Percentiles rank a stretch among this genome's conserved stretches.
These are phyloP conservation scores for Mantis religiosa DNA, from an alignment of 2,888 invertebrate genomes.

Conservation along the genomic window DNA sequence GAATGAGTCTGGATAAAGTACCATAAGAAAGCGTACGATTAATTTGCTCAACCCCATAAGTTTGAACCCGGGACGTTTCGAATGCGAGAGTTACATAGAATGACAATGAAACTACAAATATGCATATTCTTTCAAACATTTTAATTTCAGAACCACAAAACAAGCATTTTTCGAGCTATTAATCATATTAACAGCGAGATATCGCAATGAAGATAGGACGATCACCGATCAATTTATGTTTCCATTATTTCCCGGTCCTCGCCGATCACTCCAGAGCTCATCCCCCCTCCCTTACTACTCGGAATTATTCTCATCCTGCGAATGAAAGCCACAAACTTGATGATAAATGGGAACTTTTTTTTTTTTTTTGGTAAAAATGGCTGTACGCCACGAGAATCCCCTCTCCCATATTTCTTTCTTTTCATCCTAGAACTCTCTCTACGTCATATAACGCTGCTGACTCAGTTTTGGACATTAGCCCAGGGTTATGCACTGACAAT, in stretches of 20 bases:
- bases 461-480: neutral
- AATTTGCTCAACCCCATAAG: no score
- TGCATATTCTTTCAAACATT: no score
- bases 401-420: neutral
- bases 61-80: no score
- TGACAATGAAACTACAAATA: no score
- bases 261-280: neutral
- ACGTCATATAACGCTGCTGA: constrained; percentile 14
- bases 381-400: neutral
- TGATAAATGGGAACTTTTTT: constrained; percentile 3
- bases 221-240: neutral
- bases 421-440: neutral
- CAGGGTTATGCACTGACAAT: neutral
- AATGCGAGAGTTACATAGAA: no score
- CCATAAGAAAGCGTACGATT: no score
- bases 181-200: neutral
- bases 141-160: no score
- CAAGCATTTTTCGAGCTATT: no score
- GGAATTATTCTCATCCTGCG: constrained; percentile 10
- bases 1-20: no score
- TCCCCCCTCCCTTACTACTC: neutral
- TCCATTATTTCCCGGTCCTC: neutral
- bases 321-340: constrained; percentile 12
- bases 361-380: constrained; percentile 13
- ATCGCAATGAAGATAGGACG: neutral